A percentile compares a stretch with the other conserved stretches of the same genome.
phyloP scores from a whole-genome alignment of 1,140 invertebrate genomes.

The Brachionus rubens region DNA sequence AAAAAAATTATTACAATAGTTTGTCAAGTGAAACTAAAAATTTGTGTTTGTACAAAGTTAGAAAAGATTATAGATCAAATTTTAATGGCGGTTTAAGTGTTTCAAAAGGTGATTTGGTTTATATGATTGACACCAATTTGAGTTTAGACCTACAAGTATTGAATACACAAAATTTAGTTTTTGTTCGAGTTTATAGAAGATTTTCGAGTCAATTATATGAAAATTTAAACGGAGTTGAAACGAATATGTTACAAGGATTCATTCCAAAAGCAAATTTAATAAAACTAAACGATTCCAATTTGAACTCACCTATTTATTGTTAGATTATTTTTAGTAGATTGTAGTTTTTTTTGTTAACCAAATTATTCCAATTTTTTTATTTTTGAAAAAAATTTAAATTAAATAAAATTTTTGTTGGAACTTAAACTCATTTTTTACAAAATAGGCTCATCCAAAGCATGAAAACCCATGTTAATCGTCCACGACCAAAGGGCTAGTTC shows the following conservation, averaged over 20 bases:
- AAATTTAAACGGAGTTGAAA: background rate
- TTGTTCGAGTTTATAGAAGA: conserved; percentile 13
- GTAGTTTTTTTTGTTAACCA: background rate
- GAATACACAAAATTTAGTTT: conserved; percentile 21
- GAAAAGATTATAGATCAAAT: conserved; percentile 5
- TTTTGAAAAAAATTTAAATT: too few relatives aligned
- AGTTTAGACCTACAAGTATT: background rate
- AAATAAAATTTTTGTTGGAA: too few relatives aligned
- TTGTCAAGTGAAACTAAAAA: background rate
- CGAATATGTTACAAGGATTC: conserved; percentile 3
- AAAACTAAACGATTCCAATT: background rate
- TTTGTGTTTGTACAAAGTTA: conserved; percentile 4
- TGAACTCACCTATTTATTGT: conserved; percentile 36
- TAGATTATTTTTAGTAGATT: background rate
- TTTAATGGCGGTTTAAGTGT: background rate
- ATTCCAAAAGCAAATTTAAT: background rate
- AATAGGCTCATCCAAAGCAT: too few relatives aligned
- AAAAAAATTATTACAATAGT: conserved; percentile 13
- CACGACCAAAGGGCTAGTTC: too few relatives aligned
- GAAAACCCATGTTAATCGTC: too few relatives aligned
- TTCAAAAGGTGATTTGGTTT: background rate
- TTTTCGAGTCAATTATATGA: background rate
- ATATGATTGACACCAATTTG: background rate
- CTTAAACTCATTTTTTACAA: too few relatives aligned
- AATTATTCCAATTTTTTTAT: conserved; percentile 21